These are phyloP conservation scores for Centropus bengalensis DNA, from an alignment of 2,113 vertebrate species.

Conservation along the genomic window DNA sequence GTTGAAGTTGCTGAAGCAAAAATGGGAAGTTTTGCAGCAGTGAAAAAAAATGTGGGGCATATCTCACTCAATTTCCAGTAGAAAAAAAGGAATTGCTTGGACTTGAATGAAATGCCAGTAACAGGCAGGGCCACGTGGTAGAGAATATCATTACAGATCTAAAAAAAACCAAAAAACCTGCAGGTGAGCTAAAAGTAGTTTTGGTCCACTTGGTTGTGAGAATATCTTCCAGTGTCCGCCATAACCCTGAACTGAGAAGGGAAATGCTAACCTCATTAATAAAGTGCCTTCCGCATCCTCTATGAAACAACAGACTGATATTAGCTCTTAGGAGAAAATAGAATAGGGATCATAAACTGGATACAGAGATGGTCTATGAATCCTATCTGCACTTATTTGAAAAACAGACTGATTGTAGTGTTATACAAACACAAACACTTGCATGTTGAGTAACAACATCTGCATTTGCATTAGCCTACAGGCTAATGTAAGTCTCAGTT, in stretches of 20 bases:
- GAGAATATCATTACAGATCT: not conserved
- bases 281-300: not conserved
- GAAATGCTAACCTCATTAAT: not conserved
- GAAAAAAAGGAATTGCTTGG: not conserved
- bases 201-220: not conserved
- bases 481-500: not conserved
- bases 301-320: not conserved
- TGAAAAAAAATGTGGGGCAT: rapidly evolving
- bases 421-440: not conserved
- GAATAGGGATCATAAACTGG: not conserved
- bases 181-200: not conserved
- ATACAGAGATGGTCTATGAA: not conserved
- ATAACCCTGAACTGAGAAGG: not conserved
- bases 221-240: not conserved
- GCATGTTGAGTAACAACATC: not conserved
- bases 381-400: not conserved
- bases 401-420: not conserved
- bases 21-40: not conserved
- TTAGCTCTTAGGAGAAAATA: not conserved
- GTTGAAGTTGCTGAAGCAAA: not conserved
- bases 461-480: not conserved
- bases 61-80: not conserved
- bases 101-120: not conserved
- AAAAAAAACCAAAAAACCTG: not conserved
- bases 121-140: not conserved